Conservation (phyloP, 2,113 vertebrate genomes). For the Chrysemys picta region DNA sequence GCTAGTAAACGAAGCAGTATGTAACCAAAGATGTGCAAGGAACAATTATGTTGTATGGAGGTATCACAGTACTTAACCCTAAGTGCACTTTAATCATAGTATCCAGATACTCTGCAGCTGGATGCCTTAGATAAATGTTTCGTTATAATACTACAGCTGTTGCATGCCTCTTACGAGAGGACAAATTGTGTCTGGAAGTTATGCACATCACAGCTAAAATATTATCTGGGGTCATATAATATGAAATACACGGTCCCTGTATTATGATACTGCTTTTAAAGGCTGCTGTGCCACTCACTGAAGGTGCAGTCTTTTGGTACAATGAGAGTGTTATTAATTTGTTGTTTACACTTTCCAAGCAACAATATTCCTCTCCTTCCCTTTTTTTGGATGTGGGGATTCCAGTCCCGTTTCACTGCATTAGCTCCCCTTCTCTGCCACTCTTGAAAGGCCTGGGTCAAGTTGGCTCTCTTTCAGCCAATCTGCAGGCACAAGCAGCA, state of each 20-base stretch:
- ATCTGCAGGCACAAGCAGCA: not conserved
- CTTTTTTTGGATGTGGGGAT: not conserved
- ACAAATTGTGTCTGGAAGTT: not conserved
- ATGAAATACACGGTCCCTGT: not conserved
- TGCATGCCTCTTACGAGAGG: not conserved
- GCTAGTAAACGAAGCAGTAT: not conserved
- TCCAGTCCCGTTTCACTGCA: not conserved
- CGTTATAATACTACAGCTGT: not conserved
- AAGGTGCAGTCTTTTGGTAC: not conserved
- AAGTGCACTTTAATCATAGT: conserved; percentile 5
- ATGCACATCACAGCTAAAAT: not conserved
- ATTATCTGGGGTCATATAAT: not conserved
- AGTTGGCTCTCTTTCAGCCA: not conserved
- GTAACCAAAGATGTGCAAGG: not conserved
- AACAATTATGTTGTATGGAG: not conserved
- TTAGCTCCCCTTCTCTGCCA: not conserved
- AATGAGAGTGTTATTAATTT: not conserved
- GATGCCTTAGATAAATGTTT: not conserved
- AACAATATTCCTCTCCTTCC: not conserved
- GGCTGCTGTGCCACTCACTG: not conserved
- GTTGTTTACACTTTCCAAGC: too few relatives aligned
- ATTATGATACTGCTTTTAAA: not conserved
- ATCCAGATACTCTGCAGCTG: not conserved
- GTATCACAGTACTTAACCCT: conserved; percentile 27
- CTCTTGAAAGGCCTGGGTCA: not conserved